phyloP scores from a whole-genome alignment of 2,888 invertebrate genomes.

The Nyleta sp. region DNA sequence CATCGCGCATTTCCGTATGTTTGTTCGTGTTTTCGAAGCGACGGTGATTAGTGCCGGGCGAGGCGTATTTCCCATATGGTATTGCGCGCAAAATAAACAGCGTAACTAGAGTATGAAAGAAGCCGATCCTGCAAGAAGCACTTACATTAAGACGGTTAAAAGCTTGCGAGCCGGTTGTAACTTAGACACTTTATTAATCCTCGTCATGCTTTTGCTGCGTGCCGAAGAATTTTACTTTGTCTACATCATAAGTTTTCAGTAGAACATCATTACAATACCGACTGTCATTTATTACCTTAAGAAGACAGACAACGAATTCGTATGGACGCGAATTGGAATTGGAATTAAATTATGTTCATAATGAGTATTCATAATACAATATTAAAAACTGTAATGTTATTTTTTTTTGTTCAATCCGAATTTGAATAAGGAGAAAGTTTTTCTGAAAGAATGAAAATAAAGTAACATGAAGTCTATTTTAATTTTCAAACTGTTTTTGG shows the following conservation, averaged over 20 bases:
- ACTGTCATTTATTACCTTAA: constrained; percentile 25
- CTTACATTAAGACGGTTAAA: constrained; percentile 60
- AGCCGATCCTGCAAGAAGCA: constrained; percentile 57
- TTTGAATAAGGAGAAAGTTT: no score
- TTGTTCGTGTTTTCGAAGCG: constrained; percentile 49
- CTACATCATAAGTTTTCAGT: constrained; percentile 23
- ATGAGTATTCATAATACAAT: no score
- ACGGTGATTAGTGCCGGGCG: constrained; percentile 54
- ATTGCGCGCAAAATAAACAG: constrained; percentile 61
- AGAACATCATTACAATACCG: constrained; percentile 12
- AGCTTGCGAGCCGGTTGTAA: constrained; percentile 62
- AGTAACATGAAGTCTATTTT: no score
- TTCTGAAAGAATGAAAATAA: no score
- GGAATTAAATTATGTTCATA: no score
- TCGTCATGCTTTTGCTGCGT: constrained; percentile 51
- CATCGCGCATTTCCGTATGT: constrained; percentile 27
- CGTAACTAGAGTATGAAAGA: constrained; percentile 63
- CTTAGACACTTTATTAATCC: constrained; percentile 64
- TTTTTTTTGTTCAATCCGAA: no score
- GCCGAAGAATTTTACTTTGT: constrained; percentile 54
- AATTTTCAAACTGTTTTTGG: no score
- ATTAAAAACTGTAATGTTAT: no score
- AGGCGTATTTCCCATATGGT: constrained; percentile 57
- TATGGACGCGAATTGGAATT: no score
- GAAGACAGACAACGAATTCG: no score